Percentiles rank a stretch among this genome's conserved stretches.
phyloP scores from a whole-genome alignment of 2,797 vertebrate genomes.

The Anguilla pacifica region DNA sequence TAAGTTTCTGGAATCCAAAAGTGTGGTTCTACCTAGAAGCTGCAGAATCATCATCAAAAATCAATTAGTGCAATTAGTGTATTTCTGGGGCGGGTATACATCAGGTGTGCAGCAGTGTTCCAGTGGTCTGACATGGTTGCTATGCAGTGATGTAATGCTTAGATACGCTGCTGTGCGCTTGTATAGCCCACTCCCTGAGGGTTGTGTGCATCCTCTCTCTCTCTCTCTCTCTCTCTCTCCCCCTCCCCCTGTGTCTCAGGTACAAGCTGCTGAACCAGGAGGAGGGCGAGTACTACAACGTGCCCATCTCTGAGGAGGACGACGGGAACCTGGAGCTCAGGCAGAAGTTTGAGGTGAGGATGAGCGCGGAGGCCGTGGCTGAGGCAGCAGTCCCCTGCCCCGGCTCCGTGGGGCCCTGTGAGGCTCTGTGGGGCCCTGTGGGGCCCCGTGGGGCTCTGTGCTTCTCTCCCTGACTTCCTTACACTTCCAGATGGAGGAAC shows the following conservation, averaged over 20 bases:
- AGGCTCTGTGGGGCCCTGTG: background rate
- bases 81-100: no score
- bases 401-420: background rate
- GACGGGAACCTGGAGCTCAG: constrained; percentile 89
- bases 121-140: no score
- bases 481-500: background rate
- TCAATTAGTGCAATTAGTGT: no score
- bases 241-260: constrained; percentile 65
- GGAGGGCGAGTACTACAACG: constrained; percentile 97
- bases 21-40: no score
- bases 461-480: background rate
- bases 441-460: background rate
- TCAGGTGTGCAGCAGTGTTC: no score
- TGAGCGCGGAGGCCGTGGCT: background rate
- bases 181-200: background rate
- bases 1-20: no score
- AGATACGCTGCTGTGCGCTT: background rate
- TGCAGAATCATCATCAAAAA: no score
- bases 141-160: no score
- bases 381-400: background rate
- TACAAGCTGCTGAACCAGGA: constrained; percentile 95
- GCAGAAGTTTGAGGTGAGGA: constrained; percentile 94
- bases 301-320: constrained; percentile 92
- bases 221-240: background rate
- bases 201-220: background rate